Conservation (phyloP, 2,888 invertebrate species). For the Notocelia uddmanniana region DNA sequence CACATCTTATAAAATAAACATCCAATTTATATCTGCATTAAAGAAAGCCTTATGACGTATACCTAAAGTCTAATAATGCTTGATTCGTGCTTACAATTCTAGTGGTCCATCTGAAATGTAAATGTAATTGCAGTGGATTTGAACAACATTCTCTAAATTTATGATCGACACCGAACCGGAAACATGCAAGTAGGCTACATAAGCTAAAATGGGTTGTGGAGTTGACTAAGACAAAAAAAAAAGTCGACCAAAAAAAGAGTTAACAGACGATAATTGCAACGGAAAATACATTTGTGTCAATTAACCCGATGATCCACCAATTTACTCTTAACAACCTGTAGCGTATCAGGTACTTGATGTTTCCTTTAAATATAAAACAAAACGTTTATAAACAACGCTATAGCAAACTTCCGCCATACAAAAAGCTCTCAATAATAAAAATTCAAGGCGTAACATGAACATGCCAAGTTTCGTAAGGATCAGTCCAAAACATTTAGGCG, state of each 20-base stretch:
- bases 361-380: no score
- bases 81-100: background rate
- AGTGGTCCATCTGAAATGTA: constrained; percentile 1
- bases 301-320: constrained; percentile 21
- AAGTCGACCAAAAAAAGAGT: background rate
- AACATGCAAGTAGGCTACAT: background rate
- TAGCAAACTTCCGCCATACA: no score
- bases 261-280: background rate
- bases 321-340: no score
- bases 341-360: no score
- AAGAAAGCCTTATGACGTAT: background rate
- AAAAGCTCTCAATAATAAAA: no score
- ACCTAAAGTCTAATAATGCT: constrained; percentile 1
- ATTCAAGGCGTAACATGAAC: no score
- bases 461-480: no score
- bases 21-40: background rate
- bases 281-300: background rate
- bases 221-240: background rate
- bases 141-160: constrained; percentile 25
- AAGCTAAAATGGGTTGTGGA: background rate
- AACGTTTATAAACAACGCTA: no score
- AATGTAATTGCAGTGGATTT: constrained; percentile 26
- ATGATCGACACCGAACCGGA: background rate
- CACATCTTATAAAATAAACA: constrained; percentile 5
- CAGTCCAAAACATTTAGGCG: no score